Evolutionary conservation across 1,140 invertebrate species (phyloP).

Genomic region (Cecropterus lyciades): DNA sequence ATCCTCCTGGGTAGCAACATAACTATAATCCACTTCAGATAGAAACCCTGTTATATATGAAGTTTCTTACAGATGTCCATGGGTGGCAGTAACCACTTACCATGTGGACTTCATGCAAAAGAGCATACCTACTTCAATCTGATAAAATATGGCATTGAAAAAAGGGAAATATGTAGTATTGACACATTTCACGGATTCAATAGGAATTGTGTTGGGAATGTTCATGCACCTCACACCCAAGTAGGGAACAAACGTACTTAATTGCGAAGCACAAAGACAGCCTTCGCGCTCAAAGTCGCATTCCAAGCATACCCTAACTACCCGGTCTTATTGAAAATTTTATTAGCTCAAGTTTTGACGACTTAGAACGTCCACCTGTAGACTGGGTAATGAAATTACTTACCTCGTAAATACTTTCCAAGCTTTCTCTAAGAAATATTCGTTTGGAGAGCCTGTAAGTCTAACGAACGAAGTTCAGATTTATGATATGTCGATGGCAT

Average conservation of each 20-base stretch:
- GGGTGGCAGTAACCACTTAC: too few relatives aligned
- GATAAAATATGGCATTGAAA: too few relatives aligned
- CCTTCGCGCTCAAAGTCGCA: neutral
- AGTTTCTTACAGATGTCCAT: too few relatives aligned
- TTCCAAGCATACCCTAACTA: slow-evolving; percentile 24
- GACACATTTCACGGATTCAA: too few relatives aligned
- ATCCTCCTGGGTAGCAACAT: too few relatives aligned
- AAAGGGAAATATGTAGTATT: too few relatives aligned
- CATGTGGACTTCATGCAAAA: too few relatives aligned
- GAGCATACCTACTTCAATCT: too few relatives aligned
- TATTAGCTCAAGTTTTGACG: slow-evolving; percentile 24
- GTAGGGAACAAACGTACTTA: slow-evolving; percentile 16
- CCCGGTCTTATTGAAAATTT: slow-evolving; percentile 32
- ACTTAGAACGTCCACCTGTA: slow-evolving; percentile 24
- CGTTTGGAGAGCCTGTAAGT: slow-evolving; percentile 1
- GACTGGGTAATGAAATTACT: slow-evolving; percentile 21
- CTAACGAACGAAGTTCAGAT: neutral
- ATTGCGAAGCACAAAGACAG: slow-evolving; percentile 11
- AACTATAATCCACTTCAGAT: too few relatives aligned
- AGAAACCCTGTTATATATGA: too few relatives aligned
- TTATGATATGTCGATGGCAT: neutral
- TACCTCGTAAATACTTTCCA: slow-evolving; percentile 20
- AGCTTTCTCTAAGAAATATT: slow-evolving; percentile 15
- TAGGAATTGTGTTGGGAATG: too few relatives aligned
- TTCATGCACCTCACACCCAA: slow-evolving; percentile 4